Conservation (phyloP, 2,888 invertebrate genomes). For the Eumacrocentrus americanus region DNA sequence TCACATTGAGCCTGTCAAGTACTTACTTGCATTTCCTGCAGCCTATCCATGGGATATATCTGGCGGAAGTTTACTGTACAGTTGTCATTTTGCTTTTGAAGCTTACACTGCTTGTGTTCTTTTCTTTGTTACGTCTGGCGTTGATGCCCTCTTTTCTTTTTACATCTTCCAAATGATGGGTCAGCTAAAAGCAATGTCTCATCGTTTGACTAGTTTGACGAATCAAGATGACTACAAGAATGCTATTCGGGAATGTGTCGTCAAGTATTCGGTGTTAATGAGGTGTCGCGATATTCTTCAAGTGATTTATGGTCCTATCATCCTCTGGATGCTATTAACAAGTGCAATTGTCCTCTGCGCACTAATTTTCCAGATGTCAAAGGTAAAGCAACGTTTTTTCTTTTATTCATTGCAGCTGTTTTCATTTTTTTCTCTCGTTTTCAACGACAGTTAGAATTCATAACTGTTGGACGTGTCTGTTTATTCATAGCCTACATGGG, state of each 20-base stretch:
- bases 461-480: not conserved
- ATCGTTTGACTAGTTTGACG: constrained; percentile 20
- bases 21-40: constrained; percentile 28
- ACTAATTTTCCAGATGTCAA: constrained; percentile 39
- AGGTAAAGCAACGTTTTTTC: too few species aligned
- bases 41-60: constrained; percentile 36
- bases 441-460: not conserved
- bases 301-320: constrained; percentile 38
- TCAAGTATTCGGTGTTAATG: constrained; percentile 31
- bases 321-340: constrained; percentile 37
- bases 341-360: constrained; percentile 41
- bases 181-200: constrained; percentile 31
- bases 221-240: constrained; percentile 13
- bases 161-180: constrained; percentile 42
- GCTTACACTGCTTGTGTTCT: constrained; percentile 4
- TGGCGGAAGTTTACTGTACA: constrained; percentile 27
- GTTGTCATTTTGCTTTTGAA: constrained; percentile 31
- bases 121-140: constrained; percentile 31
- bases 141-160: constrained; percentile 40
- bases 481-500: not conserved
- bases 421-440: not conserved
- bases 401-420: too few species aligned
- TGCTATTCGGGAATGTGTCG: constrained; percentile 29
- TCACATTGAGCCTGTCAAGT: constrained; percentile 18
- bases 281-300: constrained; percentile 33